These are phyloP conservation scores for Procavia capensis DNA, from an alignment of 2,113 vertebrate species.

Conservation along the genomic window DNA sequence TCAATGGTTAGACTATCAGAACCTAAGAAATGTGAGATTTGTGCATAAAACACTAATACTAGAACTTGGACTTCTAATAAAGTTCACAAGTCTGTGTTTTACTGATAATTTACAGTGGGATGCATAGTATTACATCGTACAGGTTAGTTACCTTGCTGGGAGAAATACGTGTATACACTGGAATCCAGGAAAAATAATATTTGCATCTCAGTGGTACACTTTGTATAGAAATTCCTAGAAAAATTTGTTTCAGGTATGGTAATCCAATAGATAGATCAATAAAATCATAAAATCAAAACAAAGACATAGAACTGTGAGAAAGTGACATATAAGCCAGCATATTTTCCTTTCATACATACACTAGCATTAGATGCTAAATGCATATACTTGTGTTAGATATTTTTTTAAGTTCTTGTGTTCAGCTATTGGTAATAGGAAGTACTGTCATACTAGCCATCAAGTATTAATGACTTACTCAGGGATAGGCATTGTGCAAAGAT, in stretches of 20 bases:
- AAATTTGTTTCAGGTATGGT: neutral
- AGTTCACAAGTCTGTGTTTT: constrained; percentile 12
- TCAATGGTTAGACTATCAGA: neutral
- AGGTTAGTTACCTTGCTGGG: neutral
- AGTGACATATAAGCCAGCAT: neutral
- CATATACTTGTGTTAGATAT: neutral
- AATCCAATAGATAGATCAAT: neutral
- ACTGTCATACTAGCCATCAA: neutral
- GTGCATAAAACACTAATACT: neutral
- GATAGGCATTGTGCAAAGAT: neutral
- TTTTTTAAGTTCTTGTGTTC: neutral
- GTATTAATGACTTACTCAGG: neutral
- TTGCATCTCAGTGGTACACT: neutral
- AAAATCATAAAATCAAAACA: neutral
- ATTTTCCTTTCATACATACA: neutral
- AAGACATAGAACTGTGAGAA: neutral
- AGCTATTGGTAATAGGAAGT: constrained; percentile 1
- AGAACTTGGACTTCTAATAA: neutral
- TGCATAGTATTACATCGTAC: neutral
- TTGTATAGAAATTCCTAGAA: constrained; percentile 7
- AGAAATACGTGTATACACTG: neutral
- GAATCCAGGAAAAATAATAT: neutral
- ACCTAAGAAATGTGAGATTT: neutral
- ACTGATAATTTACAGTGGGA: neutral
- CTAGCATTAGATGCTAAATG: neutral